These are phyloP conservation scores for Osmoderma eremita DNA, from an alignment of 2,888 invertebrate species.

Conservation along the genomic window DNA sequence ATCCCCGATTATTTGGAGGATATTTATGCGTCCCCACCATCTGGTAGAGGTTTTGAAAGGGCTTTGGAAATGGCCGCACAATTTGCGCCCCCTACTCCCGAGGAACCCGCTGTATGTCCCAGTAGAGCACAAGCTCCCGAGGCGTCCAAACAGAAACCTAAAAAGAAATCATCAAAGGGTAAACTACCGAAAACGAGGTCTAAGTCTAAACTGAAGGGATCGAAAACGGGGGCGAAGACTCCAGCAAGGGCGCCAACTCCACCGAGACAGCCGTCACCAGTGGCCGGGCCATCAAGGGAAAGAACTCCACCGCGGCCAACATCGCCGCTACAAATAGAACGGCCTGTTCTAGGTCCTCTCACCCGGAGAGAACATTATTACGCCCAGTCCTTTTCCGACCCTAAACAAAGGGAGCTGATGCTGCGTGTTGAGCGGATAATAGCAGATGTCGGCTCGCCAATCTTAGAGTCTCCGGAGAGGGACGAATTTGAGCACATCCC, in stretches of 20 bases:
- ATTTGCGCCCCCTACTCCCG: slow-evolving; percentile 15
- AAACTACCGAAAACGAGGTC: neutral
- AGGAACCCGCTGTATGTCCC: too few species aligned
- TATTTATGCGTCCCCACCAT: neutral
- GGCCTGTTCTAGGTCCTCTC: slow-evolving; percentile 5
- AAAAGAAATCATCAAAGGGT: too few species aligned
- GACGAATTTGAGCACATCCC: slow-evolving; percentile 30
- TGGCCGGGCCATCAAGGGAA: neutral
- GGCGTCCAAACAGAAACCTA: neutral
- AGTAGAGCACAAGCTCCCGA: neutral
- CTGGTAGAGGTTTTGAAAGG: slow-evolving; percentile 4
- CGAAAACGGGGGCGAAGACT: slow-evolving; percentile 5
- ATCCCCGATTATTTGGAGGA: slow-evolving; percentile 12
- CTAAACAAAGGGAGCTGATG: slow-evolving; percentile 41
- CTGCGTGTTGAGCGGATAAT: slow-evolving; percentile 39
- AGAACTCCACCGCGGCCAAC: slow-evolving; percentile 4
- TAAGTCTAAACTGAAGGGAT: slow-evolving; percentile 1
- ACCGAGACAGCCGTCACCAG: slow-evolving; percentile 1
- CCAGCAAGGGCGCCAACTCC: neutral
- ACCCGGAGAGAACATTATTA: slow-evolving; percentile 37
- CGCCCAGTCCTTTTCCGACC: slow-evolving; percentile 37
- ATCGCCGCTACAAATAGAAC: neutral
- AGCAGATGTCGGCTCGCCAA: slow-evolving; percentile 36
- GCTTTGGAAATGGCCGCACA: slow-evolving; percentile 1
- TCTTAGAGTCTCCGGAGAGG: slow-evolving; percentile 5